Base-by-base conservation (phyloP, 1,140 invertebrate genomes). In the Drosophila prosaltans region DNA sequence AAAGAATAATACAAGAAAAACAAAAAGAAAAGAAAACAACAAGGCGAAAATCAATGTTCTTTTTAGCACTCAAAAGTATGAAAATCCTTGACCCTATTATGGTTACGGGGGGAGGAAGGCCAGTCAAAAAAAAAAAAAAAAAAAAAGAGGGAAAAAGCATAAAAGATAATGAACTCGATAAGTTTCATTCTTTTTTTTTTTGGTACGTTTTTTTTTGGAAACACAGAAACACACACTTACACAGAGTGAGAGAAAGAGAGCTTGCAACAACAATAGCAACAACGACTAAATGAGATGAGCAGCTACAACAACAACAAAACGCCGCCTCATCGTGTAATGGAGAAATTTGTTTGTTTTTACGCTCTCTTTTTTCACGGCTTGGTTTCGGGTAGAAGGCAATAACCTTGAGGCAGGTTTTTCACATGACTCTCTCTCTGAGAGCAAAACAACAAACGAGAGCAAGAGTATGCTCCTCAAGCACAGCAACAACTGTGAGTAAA, bases 391-490 rank as follows among this genome's bases (percentile, higher is more conserved):
- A 81, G 59, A 78, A 86, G 84, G 83, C 83, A 86, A 86, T 80
- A 88, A 86, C 83, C 83, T 86, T 86, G 83, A 88, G 83, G 83
- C 83, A 86, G 83, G 83, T 88, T 86, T 86, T 86, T 86, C 83
- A 88, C 72, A 86, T 80, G 72, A 69, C 48, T 43, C 41, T 40
- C 41, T 40, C 32, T 10, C 39, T 4, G 11, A 10, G 41, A 43
- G 39, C 26, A 51, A 24, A 45, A 62, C 28, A 65, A 58, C 40
- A 41, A 65, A 21, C 54, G 41, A 32, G 64, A 61, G 36, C 36
- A 24, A 69, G 69, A 48, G 54, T 54, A 30, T 16, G 48, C 36
- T 45, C 60, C 26, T 32, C 16, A 64, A 64, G 28, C 62, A 51
- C 62, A 48, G 43, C 62, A 54, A 64, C 62, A 45, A 30, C 40